Evolutionary conservation across 1,140 invertebrate species (phyloP), one percentile per base, ranked within the genome.

Genomic region (Drosophila ambigua): DNA sequence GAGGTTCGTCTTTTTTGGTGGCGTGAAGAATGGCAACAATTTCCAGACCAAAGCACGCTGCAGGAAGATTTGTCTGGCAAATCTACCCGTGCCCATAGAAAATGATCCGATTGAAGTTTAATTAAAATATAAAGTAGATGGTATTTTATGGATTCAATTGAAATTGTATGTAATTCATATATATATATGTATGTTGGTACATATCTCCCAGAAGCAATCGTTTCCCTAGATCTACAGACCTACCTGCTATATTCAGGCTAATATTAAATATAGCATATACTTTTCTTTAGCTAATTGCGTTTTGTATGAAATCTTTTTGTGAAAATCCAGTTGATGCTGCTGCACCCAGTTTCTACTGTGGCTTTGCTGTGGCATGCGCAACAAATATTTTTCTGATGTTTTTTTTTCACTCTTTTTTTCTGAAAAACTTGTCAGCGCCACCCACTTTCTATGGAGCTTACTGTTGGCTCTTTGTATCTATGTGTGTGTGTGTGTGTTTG

Each of bases 371-470:
- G 66, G 44, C 66, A 68, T 53, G 61, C 65, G 35, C 68, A 65
- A 65, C 26, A 82, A 82, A 83, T 82, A 82, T 75, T 82, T 82
- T 71, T 57, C 45, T 43, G 55, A 57, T 57, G 24, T 48, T 8
- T 55, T 49, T 57, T 15, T 52, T 39, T 39, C 8, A 35, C 8
- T 35, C 31, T 9, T 41, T 52, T 39, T 66, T 68, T 64, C 39
- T 28, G 39, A 16, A 64, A 69, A 84, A 79, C 71, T 85, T 85
- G 82, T 87, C 82, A 81, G 67, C 73, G 82, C 82, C 81, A 85
- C 81, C 81, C 81, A 85, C 81, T 85, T 85, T 87, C 65, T 61
- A 77, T 58, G 55, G 72, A 76, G 57, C 45, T 11, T 39, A 35
- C 31, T 35, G 9, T 35, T 35, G 66, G 46, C 63, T 28, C 26